A percentile compares a stretch with the other conserved stretches of the same genome.
Evolutionary conservation across 2,797 vertebrate species (phyloP).

Genomic region (Coreius guichenoti): DNA sequence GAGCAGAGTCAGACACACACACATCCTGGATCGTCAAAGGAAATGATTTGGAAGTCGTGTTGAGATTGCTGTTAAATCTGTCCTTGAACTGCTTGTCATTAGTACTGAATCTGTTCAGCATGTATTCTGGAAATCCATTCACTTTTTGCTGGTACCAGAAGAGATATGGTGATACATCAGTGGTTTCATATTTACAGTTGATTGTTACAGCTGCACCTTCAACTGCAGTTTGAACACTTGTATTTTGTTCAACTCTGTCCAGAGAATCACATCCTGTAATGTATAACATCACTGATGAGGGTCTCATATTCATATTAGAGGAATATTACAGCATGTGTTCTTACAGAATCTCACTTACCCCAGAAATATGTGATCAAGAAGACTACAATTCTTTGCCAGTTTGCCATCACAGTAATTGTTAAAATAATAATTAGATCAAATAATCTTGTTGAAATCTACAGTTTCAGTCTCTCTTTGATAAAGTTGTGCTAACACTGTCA

Average conservation of each 20-base stretch:
- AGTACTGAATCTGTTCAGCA: background rate
- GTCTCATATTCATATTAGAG: background rate
- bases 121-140: background rate
- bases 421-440: background rate
- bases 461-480: background rate
- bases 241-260: background rate
- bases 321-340: background rate
- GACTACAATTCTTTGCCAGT: background rate
- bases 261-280: slow-evolving; percentile 23
- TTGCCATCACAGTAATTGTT: background rate
- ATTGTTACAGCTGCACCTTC: background rate
- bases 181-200: background rate
- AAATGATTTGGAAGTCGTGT: too few species aligned
- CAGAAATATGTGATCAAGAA: background rate
- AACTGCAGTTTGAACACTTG: background rate
- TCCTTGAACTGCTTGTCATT: too few species aligned
- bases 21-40: too few species aligned
- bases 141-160: slow-evolving; percentile 8
- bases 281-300: background rate
- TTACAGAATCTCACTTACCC: slow-evolving; percentile 9
- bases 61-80: background rate
- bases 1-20: too few species aligned
- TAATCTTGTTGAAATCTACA: background rate
- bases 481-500: background rate
- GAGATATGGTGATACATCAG: background rate